Evolutionary conservation across 2,113 vertebrate species (phyloP), one percentile per base, ranked within the genome.

Genomic region (Cnemophilus loriae): DNA sequence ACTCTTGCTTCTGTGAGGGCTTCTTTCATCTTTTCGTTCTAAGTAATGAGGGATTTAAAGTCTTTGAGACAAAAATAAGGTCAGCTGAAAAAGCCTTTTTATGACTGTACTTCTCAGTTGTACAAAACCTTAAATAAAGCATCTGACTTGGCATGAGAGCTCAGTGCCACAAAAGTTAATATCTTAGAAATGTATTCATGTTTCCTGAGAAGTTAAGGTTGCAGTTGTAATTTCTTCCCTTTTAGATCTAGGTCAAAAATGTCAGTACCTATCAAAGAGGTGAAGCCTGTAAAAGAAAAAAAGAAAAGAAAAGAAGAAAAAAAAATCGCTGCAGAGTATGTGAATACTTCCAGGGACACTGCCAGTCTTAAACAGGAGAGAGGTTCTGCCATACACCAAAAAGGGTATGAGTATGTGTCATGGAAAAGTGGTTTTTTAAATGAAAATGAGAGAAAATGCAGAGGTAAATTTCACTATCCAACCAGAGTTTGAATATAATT

Each of bases 231-330:
- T 91, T 94, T 90, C 55, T 80, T 88, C 94, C 39, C 61, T 81
- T 84, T 87, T 94, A 88, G 47, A 94, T 67, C 37, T 92, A 56
- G 83, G 75, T 95, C 41, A 91, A 78, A 95, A 81, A 81, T 84
- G 56, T 86, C 86, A 71, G 55, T 90, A 71, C 35, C 41, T 64
- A 81, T 81, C 44, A 92, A 90, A 86, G 57, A 95, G 33, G 18
- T 67, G 21, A 82, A 89, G 11, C 19, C 49, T 76, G 17, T 68
- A 55, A 79, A 69, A n/a, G 15, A n/a, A 23, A 52, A 64, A n/a
- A 3, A 1, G 8, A 47, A 15, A 7, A 30, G 6, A 12, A 26
- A 26, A 4, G 1, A 41, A 46, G 17, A 16, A 33, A 7, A 12
- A 37, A 44, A 39, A 39, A 2, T 2, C 17, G 50, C 53, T 69